A percentile compares a stretch with the other conserved stretches of the same genome.
phyloP scores from a whole-genome alignment of 2,113 vertebrate species.

The Sciurus niger region DNA sequence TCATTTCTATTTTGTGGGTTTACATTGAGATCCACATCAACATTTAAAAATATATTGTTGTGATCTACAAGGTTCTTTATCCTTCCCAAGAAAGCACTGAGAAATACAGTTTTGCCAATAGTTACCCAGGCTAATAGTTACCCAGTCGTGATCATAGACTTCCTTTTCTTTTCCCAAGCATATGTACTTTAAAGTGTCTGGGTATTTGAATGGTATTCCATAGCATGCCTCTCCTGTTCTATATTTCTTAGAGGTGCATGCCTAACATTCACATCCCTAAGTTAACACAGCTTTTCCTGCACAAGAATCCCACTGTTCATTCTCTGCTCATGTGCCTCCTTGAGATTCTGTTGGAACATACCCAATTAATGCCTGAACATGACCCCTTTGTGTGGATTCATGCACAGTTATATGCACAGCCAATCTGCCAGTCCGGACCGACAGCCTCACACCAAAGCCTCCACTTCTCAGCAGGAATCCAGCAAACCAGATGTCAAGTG shows the following conservation, averaged over 20 bases:
- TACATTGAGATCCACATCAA: neutral
- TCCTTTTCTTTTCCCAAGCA: neutral
- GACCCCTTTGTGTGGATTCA: constrained; percentile 70
- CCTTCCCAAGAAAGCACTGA: neutral
- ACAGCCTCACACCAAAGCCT: constrained; percentile 74
- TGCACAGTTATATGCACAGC: constrained; percentile 37
- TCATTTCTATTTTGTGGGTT: neutral
- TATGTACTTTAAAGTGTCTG: neutral
- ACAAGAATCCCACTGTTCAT: constrained; percentile 25
- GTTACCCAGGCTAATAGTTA: neutral
- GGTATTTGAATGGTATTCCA: neutral
- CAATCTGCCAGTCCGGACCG: constrained; percentile 22
- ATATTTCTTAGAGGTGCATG: neutral
- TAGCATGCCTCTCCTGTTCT: neutral
- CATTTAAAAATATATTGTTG: neutral
- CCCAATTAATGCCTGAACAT: constrained; percentile 73
- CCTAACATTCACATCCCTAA: neutral
- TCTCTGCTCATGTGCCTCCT: neutral
- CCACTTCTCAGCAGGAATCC: constrained; percentile 74
- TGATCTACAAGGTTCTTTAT: neutral
- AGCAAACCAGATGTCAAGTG: constrained; percentile 82
- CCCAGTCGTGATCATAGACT: neutral
- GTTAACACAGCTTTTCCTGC: neutral
- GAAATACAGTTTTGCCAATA: neutral
- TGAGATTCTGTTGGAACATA: constrained; percentile 64